Evolutionary conservation across 2,113 vertebrate genomes (phyloP), one percentile per base, ranked within the genome.

Genomic region (Alces alces): DNA sequence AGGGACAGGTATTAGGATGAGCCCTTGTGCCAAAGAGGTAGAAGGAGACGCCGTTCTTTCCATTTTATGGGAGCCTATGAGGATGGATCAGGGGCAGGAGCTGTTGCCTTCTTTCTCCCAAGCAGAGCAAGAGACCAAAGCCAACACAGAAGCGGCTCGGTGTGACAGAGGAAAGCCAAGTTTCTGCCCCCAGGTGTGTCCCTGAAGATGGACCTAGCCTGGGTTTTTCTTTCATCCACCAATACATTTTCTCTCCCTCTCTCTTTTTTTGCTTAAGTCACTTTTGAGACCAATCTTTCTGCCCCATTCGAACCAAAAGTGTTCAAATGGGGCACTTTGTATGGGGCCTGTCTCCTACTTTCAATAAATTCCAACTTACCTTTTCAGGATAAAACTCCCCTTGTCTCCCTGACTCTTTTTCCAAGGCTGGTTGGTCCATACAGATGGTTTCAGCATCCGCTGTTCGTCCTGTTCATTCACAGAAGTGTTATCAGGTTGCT

Each of bases 31-130:
- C 60, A 16, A 0, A 0, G 36, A 79, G 30, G n/a, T 1, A 12
- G 33, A 13, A 64, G 39, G 30, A n/a, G 28, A 50, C 1, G 23
- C 23, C 0, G 2, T 13, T 16, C n/a, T 6, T 54, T 45, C 54
- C 82, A 57, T 9, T 43, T 45, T 15, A 36, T 28, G 45, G 6
- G 86, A 60, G 33, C 50, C 57, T 5, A 1, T 3, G 73, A 83
- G 61, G 52, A 12, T 28, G n/a, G 15, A 50, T 15, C 0, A 14
- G 87, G 25, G 58, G 52, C 30, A 15, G 45, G 0, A 17, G 54
- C 60, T 47, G 66, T 8, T 3, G 17, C 50, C 47, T 25, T 36
- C 27, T 4, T 15, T 21, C 50, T 80, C 80, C 52, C 52, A 33
- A 52, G 80, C 61, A 89, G 27, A 52, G 66, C 10, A 4, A 55